Conservation (phyloP, 2,797 vertebrate species). For the Pelodytes ibericus region DNA sequence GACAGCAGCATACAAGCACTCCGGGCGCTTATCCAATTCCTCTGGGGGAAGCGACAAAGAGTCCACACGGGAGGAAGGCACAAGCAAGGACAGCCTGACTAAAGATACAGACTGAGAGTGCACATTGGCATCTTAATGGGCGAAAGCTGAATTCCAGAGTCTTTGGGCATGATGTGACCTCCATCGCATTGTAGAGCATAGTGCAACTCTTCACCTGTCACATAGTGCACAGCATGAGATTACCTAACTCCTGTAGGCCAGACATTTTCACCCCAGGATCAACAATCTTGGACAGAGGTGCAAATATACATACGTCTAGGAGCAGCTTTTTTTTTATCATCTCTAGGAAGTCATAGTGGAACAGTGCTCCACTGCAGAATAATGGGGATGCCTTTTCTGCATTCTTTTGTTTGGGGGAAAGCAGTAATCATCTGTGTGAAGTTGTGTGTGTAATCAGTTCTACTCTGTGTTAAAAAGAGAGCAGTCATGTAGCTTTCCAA, state of each 20-base stretch:
- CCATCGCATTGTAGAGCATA: conserved; percentile 13
- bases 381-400: not conserved
- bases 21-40: conserved; percentile 69
- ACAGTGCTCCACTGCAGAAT: not conserved
- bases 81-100: conserved; percentile 64
- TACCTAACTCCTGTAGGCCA: not conserved
- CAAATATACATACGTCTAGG: not conserved
- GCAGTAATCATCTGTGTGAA: conserved; percentile 11
- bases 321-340: not conserved
- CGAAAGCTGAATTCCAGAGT: not conserved
- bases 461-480: not conserved
- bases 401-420: not conserved
- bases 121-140: conserved; percentile 16
- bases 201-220: not conserved
- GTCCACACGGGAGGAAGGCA: conserved; percentile 74
- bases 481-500: conserved; percentile 4
- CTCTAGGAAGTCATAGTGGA: not conserved
- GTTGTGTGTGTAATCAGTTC: conserved; percentile 4
- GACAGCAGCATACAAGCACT: conserved; percentile 79
- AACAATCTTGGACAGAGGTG: not conserved
- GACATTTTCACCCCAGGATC: not conserved
- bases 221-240: not conserved
- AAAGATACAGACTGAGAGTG: conserved; percentile 8
- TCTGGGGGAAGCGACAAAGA: conserved; percentile 78
- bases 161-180: not conserved